Evolutionary conservation across 2,888 invertebrate species (phyloP), one percentile per base, ranked within the genome.

Genomic region (Meiosimyza decipiens): DNA sequence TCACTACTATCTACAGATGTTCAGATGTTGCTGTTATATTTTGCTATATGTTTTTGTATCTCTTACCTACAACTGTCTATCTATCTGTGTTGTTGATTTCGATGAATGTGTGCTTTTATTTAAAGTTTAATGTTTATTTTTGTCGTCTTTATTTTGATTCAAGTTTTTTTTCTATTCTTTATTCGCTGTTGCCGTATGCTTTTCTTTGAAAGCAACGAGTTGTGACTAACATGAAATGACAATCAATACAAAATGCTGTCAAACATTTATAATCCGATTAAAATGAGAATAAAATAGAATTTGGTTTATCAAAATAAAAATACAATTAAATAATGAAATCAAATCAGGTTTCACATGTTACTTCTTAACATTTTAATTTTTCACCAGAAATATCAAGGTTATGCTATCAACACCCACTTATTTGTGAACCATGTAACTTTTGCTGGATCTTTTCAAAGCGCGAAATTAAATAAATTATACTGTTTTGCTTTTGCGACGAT

Each of bases 101-200:
- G 1, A 16, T 54, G 54, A 54, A 13, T 40, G 9, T 40, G 40
- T 40, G 28, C 59, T 60, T 18, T 40, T 60, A 60, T 22, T 60
- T 28, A 60, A 60, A 60, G 15, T 15, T 28, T 33, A 28, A 22
- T 60, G 59, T 60, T 60, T 60, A 60, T 60, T 60, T 60, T 60
- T 60, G 59, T 60, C 59, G 22, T 60, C 15, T 59, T 60, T 60
- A 60, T 60, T 60, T 60, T 60, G 59, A 60, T 60, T 28, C 16
- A 59, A 22, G 18, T 40, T 40, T 40, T 40, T 40, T 40, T 4
- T 40, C 1, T 7, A 3, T 40, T 40, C 40, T 40, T n/a, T 6
- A 7, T 40, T 40, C 9, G 9, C 40, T 40, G 40, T 40, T 40
- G 40, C 22, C n/a, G 59, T 28, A 54, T 16, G 16, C 54, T 54